These are phyloP conservation scores for Istiophorus platypterus DNA, from an alignment of 2,113 vertebrate genomes.

Conservation along the genomic window DNA sequence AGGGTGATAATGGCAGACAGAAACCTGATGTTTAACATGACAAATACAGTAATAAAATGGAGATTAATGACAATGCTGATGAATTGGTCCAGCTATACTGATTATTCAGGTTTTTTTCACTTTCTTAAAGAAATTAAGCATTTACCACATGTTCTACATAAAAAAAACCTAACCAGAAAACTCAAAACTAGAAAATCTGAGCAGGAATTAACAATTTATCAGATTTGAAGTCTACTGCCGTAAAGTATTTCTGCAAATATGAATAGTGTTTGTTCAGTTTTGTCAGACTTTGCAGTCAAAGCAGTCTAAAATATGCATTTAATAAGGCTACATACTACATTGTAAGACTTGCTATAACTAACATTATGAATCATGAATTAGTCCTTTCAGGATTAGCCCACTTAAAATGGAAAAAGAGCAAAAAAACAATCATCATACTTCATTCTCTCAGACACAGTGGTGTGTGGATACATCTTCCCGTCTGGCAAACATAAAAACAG, in stretches of 20 bases:
- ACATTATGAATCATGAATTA: too few relatives aligned
- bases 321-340: background rate
- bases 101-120: too few relatives aligned
- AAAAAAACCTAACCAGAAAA: background rate
- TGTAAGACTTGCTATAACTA: background rate
- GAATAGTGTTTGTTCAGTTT: background rate
- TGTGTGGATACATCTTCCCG: background rate
- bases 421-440: slow-evolving; percentile 15
- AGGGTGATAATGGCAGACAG: background rate
- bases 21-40: slow-evolving; percentile 55
- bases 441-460: slow-evolving; percentile 10
- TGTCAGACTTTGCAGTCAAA: too few relatives aligned
- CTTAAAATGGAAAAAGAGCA: background rate
- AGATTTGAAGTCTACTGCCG: background rate
- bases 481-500: background rate
- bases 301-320: background rate
- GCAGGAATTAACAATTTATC: background rate
- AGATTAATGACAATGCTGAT: background rate
- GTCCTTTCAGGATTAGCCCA: background rate
- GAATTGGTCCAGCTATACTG: background rate
- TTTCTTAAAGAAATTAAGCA: background rate
- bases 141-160: background rate
- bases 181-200: background rate
- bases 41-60: slow-evolving; percentile 20
- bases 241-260: too few relatives aligned